A percentile compares a stretch with the other conserved stretches of the same genome.
phyloP scores from a whole-genome alignment of 2,797 vertebrate species.

The Columba guinea region DNA sequence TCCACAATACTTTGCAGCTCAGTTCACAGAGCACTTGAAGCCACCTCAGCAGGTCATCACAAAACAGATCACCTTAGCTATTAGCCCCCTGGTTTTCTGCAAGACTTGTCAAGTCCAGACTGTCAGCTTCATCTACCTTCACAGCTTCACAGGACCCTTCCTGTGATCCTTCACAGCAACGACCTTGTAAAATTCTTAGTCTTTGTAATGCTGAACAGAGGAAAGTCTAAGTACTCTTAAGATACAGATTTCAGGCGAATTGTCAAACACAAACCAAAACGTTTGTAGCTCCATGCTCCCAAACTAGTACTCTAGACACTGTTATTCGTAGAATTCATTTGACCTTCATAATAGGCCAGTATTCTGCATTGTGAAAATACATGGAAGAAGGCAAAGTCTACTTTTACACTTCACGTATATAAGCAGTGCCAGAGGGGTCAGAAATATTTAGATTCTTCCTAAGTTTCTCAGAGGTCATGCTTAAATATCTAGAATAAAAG shows the following conservation, averaged over 20 bases:
- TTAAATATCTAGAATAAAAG: slow-evolving; percentile 12
- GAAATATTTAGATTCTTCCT: neutral
- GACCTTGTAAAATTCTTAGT: neutral
- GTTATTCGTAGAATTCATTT: neutral
- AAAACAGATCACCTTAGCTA: neutral
- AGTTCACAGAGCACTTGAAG: neutral
- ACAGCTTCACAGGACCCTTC: neutral
- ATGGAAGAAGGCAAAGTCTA: slow-evolving; percentile 14
- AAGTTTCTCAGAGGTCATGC: neutral
- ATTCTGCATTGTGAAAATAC: slow-evolving; percentile 21
- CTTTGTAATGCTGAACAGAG: neutral
- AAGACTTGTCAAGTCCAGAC: neutral
- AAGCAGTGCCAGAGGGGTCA: neutral
- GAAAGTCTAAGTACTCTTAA: neutral
- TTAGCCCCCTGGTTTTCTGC: neutral
- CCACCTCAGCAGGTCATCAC: neutral
- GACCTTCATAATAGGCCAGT: neutral
- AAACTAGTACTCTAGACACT: neutral
- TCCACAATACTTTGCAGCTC: neutral
- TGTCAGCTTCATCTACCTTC: neutral
- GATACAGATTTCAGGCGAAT: neutral
- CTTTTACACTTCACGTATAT: neutral
- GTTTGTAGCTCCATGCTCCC: neutral
- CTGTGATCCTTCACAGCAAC: neutral
- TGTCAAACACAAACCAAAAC: neutral